These are phyloP conservation scores for Berghia stephanieae DNA, from an alignment of 1,140 invertebrate species.

Conservation along the genomic window DNA sequence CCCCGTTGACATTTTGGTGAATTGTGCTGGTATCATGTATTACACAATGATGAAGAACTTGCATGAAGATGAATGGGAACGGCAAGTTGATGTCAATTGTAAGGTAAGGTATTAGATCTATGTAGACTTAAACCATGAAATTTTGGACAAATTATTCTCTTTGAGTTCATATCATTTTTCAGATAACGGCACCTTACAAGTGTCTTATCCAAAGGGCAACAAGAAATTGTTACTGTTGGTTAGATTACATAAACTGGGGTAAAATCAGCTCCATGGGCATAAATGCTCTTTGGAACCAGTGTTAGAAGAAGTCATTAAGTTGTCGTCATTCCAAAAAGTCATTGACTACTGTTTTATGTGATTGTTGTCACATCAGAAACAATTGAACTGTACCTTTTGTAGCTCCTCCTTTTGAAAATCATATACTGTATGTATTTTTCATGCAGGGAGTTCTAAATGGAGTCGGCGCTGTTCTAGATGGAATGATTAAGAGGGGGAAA, in stretches of 20 bases:
- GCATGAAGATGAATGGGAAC: slow-evolving; percentile 65
- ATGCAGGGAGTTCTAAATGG: slow-evolving; percentile 66
- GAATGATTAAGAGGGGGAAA: slow-evolving; percentile 63
- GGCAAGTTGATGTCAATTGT: slow-evolving; percentile 67
- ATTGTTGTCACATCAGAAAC: not conserved
- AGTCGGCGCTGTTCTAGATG: slow-evolving; percentile 65
- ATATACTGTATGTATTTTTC: slow-evolving; percentile 9
- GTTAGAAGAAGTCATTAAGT: not conserved
- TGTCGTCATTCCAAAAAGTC: not conserved
- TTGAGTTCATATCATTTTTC: not conserved
- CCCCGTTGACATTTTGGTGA: slow-evolving; percentile 68
- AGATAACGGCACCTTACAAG: not conserved
- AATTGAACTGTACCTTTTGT: not conserved
- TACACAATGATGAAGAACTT: slow-evolving; percentile 67
- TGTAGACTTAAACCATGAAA: too few relatives aligned
- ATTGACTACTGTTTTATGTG: not conserved
- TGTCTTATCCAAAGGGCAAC: not conserved
- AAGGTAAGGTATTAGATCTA: too few relatives aligned
- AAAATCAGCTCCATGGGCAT: too few relatives aligned
- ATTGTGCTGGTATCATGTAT: slow-evolving; percentile 69
- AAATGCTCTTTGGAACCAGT: too few relatives aligned
- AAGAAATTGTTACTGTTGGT: too few relatives aligned
- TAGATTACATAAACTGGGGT: too few relatives aligned
- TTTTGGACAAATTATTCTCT: too few relatives aligned
- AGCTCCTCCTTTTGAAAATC: not conserved